These are phyloP conservation scores for Cydia fagiglandana DNA, from an alignment of 1,140 invertebrate species.

Conservation along the genomic window DNA sequence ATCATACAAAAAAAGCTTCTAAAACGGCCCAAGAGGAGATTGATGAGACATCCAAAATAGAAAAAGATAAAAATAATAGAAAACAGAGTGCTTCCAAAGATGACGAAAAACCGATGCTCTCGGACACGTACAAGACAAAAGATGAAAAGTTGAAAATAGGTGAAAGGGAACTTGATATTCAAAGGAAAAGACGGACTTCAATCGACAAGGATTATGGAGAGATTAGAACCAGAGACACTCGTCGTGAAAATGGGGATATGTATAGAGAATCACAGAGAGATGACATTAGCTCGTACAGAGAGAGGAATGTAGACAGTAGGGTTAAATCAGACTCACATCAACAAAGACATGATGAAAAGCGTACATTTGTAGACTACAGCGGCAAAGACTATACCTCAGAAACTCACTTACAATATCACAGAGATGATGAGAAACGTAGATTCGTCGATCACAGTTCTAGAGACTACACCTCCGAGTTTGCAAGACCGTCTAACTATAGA, in stretches of 20 bases:
- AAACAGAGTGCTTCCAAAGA: slow-evolving; percentile 18
- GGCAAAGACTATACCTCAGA: slow-evolving; percentile 36
- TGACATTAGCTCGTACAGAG: background rate
- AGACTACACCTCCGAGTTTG: slow-evolving; percentile 58
- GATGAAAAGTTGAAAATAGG: background rate
- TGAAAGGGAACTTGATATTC: background rate
- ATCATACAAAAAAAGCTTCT: slow-evolving; percentile 31
- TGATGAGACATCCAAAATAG: slow-evolving; percentile 27
- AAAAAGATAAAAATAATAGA: slow-evolving; percentile 37
- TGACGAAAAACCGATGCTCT: background rate
- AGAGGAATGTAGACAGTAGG: background rate
- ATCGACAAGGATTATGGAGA: background rate
- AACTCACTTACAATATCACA: slow-evolving; percentile 40
- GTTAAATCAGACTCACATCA: background rate
- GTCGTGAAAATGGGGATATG: background rate
- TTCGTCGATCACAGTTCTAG: slow-evolving; percentile 57
- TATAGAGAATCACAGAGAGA: slow-evolving; percentile 8
- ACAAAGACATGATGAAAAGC: background rate
- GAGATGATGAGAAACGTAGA: slow-evolving; percentile 44
- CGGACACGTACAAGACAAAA: background rate
- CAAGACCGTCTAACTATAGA: slow-evolving; percentile 56
- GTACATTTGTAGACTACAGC: background rate
- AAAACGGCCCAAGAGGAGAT: background rate
- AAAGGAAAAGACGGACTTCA: background rate
- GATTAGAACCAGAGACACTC: background rate